Evolutionary conservation across 2,113 vertebrate genomes (phyloP).

Genomic region (Syrrhaptes paradoxus): DNA sequence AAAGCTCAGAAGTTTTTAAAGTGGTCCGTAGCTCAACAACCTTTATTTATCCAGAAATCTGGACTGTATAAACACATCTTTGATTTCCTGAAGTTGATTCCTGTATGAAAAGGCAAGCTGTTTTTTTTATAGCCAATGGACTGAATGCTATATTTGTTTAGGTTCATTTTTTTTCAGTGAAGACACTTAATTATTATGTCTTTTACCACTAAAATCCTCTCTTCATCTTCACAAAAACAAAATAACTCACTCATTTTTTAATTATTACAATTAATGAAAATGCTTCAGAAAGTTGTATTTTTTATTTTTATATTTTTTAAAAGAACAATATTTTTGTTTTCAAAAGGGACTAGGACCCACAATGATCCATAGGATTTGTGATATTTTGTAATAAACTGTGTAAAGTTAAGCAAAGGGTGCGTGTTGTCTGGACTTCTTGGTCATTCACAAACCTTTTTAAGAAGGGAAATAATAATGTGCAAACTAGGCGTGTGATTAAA

Average conservation of each 20-base stretch:
- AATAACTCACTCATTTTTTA: background rate
- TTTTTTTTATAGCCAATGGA: background rate
- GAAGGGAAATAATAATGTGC: background rate
- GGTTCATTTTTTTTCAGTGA: background rate
- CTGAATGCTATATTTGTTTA: background rate
- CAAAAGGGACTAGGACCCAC: background rate
- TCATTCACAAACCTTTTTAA: background rate
- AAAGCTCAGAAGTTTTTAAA: constrained; percentile 15
- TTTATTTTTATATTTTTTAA: background rate
- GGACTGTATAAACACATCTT: background rate
- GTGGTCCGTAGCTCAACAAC: background rate
- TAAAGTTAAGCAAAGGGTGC: background rate
- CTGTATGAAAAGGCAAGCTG: background rate
- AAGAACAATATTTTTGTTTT: background rate
- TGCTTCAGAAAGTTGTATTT: background rate
- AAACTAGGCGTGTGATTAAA: background rate
- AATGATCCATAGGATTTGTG: background rate
- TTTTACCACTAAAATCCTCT: background rate
- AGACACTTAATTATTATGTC: background rate
- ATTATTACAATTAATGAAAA: background rate
- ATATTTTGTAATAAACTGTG: background rate
- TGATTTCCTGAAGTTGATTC: constrained; percentile 25
- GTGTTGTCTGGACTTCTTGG: background rate
- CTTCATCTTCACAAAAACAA: background rate
- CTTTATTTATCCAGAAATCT: constrained; percentile 17